Percentiles rank a stretch among this genome's conserved stretches.
phyloP scores from a whole-genome alignment of 23 tunicate genomes.

The Botrylloides violaceus region DNA sequence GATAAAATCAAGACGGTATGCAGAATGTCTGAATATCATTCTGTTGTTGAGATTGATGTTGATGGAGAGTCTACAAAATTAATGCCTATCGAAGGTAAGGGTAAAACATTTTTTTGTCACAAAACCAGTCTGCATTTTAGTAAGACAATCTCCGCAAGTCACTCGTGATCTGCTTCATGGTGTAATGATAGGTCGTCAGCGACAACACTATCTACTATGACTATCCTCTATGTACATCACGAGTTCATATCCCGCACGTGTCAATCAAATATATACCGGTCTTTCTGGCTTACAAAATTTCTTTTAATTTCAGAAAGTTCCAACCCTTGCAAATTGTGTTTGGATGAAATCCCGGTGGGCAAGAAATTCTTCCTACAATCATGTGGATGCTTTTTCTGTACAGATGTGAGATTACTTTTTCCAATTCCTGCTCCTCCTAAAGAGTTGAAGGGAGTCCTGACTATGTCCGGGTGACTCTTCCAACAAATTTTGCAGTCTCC shows the following conservation, averaged over 20 bases:
- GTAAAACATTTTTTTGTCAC: no score
- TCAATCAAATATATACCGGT: no score
- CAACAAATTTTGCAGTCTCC: no score
- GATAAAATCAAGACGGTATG: no score
- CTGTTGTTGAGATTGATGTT: neutral
- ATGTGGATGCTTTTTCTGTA: conserved; percentile 22
- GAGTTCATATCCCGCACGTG: no score
- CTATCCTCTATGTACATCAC: no score
- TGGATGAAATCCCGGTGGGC: conserved; percentile 4
- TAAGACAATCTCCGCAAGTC: no score
- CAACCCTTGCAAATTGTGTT: conserved; percentile 11
- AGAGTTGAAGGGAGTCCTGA: neutral
- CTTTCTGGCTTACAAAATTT: no score
- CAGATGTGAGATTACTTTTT: neutral
- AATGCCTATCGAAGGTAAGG: neutral
- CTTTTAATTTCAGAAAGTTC: conserved; percentile 9
- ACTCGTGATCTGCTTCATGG: no score
- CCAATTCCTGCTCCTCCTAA: neutral
- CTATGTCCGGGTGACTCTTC: neutral
- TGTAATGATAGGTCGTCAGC: no score
- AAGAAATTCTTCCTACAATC: neutral
- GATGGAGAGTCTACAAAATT: neutral
- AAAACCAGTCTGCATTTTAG: no score
- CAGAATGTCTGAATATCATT: neutral
- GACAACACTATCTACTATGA: no score